These are phyloP conservation scores for Andrena haemorrhoa DNA, from an alignment of 2,888 invertebrate genomes.

Conservation along the genomic window DNA sequence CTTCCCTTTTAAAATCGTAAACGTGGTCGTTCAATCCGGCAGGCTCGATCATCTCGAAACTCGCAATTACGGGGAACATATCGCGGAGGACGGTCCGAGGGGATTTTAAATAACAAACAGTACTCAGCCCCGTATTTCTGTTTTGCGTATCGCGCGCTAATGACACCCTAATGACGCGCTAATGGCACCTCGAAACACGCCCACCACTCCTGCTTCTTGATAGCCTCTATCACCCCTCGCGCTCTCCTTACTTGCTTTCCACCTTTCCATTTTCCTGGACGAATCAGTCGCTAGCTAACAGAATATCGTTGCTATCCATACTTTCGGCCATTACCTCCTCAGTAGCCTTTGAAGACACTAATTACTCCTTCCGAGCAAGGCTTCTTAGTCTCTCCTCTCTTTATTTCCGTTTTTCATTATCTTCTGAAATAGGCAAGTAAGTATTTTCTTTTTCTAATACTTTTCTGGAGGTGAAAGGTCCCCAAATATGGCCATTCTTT, in stretches of 20 bases:
- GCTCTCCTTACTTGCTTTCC: not conserved
- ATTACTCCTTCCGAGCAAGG: not conserved
- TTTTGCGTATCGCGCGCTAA: constrained; percentile 60
- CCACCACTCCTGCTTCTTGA: constrained; percentile 42
- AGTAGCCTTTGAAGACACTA: not conserved
- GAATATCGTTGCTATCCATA: not conserved
- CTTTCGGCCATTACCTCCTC: not conserved
- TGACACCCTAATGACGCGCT: constrained; percentile 59
- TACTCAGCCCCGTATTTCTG: constrained; percentile 22
- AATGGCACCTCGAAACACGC: constrained; percentile 58
- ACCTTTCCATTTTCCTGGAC: not conserved
- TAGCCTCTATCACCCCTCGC: constrained; percentile 24
- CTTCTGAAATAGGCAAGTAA: not conserved
- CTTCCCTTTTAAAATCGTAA: constrained; percentile 19
- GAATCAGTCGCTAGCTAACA: not conserved
- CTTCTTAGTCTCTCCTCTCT: not conserved
- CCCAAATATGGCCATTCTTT: not conserved
- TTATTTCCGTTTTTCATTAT: not conserved
- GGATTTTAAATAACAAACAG: constrained; percentile 50
- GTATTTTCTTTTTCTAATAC: not conserved
- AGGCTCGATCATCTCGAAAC: constrained; percentile 3
- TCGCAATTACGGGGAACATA: constrained; percentile 39
- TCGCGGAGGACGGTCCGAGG: not conserved
- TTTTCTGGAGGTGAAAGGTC: not conserved
- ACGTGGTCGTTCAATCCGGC: not conserved